A percentile compares a stretch with the other conserved stretches of the same genome.
Evolutionary conservation across 2,113 vertebrate genomes (phyloP).

Genomic region (Muscicapa adusta): DNA sequence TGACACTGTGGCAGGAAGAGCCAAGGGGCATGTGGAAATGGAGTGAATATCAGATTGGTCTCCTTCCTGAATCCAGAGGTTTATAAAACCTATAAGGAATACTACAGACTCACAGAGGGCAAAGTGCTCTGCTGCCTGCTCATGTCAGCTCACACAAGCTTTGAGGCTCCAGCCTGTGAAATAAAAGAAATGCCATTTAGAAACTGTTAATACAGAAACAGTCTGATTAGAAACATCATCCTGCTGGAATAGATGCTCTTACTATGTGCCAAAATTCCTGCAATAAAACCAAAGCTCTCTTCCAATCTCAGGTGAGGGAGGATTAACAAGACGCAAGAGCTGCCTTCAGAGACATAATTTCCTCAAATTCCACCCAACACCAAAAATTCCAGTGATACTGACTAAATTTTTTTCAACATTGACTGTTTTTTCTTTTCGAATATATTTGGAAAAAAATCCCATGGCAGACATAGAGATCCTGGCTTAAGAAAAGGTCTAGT

Average conservation of each 20-base stretch:
- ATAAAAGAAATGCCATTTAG: neutral
- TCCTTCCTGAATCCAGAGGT: neutral
- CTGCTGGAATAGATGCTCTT: neutral
- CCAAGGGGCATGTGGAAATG: neutral
- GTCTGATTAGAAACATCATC: neutral
- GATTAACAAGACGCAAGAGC: neutral
- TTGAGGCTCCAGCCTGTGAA: neutral
- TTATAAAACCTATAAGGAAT: neutral
- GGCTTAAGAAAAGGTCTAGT: neutral
- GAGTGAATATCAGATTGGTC: neutral
- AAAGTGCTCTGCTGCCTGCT: neutral
- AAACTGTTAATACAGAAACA: neutral
- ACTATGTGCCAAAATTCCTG: neutral
- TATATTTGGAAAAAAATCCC: neutral
- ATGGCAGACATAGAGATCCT: neutral
- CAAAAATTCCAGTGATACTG: neutral
- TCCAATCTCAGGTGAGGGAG: neutral
- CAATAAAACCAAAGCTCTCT: neutral
- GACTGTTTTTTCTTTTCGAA: neutral
- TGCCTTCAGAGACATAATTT: neutral
- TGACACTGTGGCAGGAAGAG: neutral
- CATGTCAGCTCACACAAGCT: fast-evolving
- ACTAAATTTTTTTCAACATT: neutral
- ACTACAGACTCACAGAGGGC: neutral
- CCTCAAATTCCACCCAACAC: neutral